phyloP scores from a whole-genome alignment of 2,113 vertebrate species.

The Fregetta grallaria region DNA sequence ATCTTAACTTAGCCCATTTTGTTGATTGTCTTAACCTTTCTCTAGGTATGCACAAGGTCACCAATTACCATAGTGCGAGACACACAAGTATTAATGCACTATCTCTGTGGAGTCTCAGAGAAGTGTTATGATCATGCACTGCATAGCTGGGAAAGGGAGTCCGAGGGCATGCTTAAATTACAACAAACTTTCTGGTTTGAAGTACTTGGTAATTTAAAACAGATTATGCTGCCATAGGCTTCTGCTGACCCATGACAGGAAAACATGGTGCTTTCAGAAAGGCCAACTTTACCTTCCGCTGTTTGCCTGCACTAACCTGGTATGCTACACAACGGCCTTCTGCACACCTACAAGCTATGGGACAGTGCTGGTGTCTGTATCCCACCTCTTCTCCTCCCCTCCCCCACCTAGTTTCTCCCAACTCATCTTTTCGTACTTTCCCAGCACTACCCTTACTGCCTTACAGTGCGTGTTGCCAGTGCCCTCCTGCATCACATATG shows the following conservation, averaged over 20 bases:
- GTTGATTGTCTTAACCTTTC: not conserved
- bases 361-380: not conserved
- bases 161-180: not conserved
- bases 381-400: not conserved
- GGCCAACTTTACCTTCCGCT: not conserved
- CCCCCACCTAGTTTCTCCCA: not conserved
- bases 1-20: not conserved
- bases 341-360: not conserved
- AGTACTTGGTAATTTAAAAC: not conserved
- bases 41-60: not conserved
- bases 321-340: not conserved
- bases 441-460: not conserved
- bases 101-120: not conserved
- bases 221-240: not conserved
- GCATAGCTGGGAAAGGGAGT: not conserved
- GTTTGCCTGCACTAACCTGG: not conserved
- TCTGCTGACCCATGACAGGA: not conserved
- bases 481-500: not conserved
- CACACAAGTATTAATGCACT: not conserved
- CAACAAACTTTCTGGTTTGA: not conserved
- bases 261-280: not conserved
- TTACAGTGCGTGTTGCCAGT: not conserved
- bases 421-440: not conserved
- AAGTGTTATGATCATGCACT: not conserved
- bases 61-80: not conserved